phyloP scores from a whole-genome alignment of 2,797 vertebrate genomes.

The Graptemys geographica region DNA sequence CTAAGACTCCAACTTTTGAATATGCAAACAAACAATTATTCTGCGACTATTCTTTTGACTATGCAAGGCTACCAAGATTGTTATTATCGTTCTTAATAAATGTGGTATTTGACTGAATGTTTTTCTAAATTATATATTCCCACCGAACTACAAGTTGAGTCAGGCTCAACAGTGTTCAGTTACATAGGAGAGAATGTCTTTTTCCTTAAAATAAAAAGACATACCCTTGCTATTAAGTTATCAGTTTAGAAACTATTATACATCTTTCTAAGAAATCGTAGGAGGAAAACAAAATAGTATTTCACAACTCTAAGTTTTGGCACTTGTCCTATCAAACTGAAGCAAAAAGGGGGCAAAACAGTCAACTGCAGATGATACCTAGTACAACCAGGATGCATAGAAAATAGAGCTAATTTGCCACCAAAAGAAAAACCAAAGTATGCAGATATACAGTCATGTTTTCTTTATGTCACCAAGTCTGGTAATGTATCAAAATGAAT shows the following conservation, averaged over 20 bases:
- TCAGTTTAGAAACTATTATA: slow-evolving; percentile 11
- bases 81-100: background rate
- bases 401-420: background rate
- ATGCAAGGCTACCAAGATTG: background rate
- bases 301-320: background rate
- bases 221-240: background rate
- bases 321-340: background rate
- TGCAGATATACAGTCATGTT: background rate
- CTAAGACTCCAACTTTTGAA: slow-evolving; percentile 18
- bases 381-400: background rate
- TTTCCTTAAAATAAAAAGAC: background rate
- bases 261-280: background rate
- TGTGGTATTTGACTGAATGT: background rate
- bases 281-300: background rate
- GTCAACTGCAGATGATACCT: background rate
- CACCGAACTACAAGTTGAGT: background rate
- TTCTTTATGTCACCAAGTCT: background rate
- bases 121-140: background rate
- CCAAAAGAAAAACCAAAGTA: background rate
- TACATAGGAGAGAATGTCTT: background rate
- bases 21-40: slow-evolving; percentile 8
- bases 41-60: background rate
- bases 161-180: background rate
- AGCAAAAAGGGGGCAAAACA: slow-evolving; percentile 8
- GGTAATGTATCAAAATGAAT: background rate